Base-by-base conservation (phyloP, 2,888 invertebrate genomes). In the Barypeithes pellucidus region DNA sequence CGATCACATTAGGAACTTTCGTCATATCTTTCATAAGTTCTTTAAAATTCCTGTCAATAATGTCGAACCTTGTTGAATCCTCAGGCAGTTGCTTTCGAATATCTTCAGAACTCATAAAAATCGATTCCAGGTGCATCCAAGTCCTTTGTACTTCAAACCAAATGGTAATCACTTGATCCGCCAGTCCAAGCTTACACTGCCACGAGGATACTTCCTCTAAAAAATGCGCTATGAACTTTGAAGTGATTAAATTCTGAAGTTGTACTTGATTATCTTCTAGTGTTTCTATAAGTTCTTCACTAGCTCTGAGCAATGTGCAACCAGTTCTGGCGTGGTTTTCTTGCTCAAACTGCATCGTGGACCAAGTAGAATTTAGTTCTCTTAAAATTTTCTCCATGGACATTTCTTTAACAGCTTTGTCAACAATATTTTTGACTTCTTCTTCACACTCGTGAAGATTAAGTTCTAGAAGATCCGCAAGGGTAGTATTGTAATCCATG, bases 341-440 rank as follows among this genome's bases (percentile, higher is more conserved):
- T 86, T 95, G 93, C 81, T 95, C 94, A 83, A 98, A 97, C 86
- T 96, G 95, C 95, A 97, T 95, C 1, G 91, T 90, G 52, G 95
- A 93, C 96, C 98, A 98, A 0, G 96, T 98, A 3, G 92, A 90
- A 82, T 97, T 92, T 71, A 98, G 87, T 82, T 98, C 98, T 78
- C 95, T 91, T 61, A 98, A 88, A 67, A 94, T 93, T 85, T 97
- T 98, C 86, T 98, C 98, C 97, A 98, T 98, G 1, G 96, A 95
- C 95, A 97, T 97, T 88, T 98, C 98, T 87, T 98, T 98, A 0
- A 97, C 97, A 0, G 98, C 97, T 87, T 98, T 98, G 85, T 98
- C 98, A 8, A 98, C 98, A 80, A 98, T 98, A 85, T 96, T 96
- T 83, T 97, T 95, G 0, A 97, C 98, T 86, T 98, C 98, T 85